phyloP scores from a whole-genome alignment of 2,797 vertebrate genomes.

The Mormyrus proboscirostris region DNA sequence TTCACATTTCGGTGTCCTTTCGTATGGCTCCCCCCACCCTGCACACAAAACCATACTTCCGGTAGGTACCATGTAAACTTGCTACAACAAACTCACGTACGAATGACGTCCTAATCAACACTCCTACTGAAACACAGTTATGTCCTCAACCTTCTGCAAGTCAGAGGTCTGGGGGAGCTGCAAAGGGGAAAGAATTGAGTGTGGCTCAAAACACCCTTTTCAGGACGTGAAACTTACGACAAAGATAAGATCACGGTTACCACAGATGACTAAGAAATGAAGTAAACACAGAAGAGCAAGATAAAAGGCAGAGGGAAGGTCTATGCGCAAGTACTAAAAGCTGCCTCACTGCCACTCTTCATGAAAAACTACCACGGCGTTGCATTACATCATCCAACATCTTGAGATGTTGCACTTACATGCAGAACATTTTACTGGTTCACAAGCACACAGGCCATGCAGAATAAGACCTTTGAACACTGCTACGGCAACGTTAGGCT shows the following conservation, averaged over 20 bases:
- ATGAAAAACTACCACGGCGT: neutral
- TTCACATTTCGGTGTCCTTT: constrained; percentile 52
- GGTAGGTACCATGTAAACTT: neutral
- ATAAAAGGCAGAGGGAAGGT: neutral
- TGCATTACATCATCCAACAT: neutral
- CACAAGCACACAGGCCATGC: neutral
- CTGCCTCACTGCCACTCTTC: neutral
- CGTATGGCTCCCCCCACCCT: constrained; percentile 82
- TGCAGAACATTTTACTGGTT: neutral
- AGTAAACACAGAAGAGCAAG: neutral
- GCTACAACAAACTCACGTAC: neutral
- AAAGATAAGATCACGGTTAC: neutral
- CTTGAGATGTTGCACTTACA: neutral
- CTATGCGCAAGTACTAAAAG: neutral
- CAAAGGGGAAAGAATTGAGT: neutral
- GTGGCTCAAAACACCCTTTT: neutral
- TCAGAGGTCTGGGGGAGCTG: neutral
- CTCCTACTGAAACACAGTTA: neutral
- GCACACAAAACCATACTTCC: constrained; percentile 35
- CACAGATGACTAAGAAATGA: neutral
- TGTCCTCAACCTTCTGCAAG: neutral
- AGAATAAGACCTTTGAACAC: neutral
- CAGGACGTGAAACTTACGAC: neutral
- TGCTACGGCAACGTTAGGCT: neutral
- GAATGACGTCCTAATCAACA: neutral